Evolutionary conservation across 2,888 invertebrate genomes (phyloP), one percentile per base, ranked within the genome.

Genomic region (Diarsia brunnea): DNA sequence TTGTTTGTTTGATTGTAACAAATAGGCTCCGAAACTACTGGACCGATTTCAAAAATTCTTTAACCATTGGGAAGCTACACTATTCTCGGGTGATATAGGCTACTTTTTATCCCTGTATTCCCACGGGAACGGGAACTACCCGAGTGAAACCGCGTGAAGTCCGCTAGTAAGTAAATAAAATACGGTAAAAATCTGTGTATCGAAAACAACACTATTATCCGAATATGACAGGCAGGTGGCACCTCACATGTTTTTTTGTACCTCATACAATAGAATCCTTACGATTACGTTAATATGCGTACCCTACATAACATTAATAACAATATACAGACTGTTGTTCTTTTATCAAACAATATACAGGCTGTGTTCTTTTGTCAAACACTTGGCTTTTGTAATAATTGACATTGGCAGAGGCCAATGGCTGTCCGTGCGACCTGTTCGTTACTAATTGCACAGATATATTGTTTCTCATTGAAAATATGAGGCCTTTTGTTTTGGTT

Each of bases 321-420:
- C 81, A 72, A 73, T 68, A 81, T 60, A 73, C 64, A 78, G 70
- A 43, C 65, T 67, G 70, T 69, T 78, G 65, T 84, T 85, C 86
- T 87, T 88, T 89, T 87, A 89, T 87, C 86, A 75, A 67, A 82
- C 82, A 71, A 72, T 70, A 79, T 67, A 76, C 58, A 82, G 73
- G 63, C 67, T 69, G 64, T 79, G 53, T 86, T 86, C 86, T 88
- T 89, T 90, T 88, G 89, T 89, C 86, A 73, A 65, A 82, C 81
- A 82, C 76, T 73, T 49, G 31, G 81, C 86, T 80, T 89, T 90
- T 90, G 90, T 91, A 89, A 86, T 91, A 92, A 93, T 93, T 94
- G 92, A 91, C 94, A 93, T 94, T 94, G 94, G 82, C 43, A 79
- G 89, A 92, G 94, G 92, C 92, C 92, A 91, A 91, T 85, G 90